Evolutionary conservation across 2,797 vertebrate species (phyloP).

Genomic region (Carduelis carduelis): DNA sequence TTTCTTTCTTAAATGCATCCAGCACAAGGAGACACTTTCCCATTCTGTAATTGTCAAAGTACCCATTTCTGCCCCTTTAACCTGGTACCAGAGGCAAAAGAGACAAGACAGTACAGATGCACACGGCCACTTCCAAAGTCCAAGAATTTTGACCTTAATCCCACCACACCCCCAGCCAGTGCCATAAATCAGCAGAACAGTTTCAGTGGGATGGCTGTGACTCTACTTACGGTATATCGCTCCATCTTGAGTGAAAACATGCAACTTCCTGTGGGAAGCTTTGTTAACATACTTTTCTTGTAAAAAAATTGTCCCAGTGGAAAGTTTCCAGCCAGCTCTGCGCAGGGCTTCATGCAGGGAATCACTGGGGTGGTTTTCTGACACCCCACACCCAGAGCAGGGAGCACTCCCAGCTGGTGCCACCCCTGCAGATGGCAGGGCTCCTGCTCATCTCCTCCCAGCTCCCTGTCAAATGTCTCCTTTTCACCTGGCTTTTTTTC

Average conservation of each 20-base stretch:
- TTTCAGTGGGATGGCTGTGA: not conserved
- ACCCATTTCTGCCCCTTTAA: not conserved
- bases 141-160: not conserved
- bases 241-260: not conserved
- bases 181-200: not conserved
- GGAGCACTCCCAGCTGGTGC: rapidly evolving
- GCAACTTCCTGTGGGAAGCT: not conserved
- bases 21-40: not conserved
- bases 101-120: not conserved
- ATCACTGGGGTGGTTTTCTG: not conserved
- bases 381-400: not conserved
- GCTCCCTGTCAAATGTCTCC: not conserved
- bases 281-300: not conserved
- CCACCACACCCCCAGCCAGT: not conserved
- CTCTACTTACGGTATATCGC: rapidly evolving
- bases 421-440: not conserved
- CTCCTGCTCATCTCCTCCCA: not conserved
- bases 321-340: not conserved
- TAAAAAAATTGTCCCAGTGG: not conserved
- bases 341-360: rapidly evolving
- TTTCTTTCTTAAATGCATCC: not conserved
- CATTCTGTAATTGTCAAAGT: not conserved
- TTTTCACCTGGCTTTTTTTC: not conserved
- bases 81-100: not conserved
- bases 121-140: not conserved